Evolutionary conservation across 2,888 invertebrate species (phyloP).

Genomic region (Sturmia bella): DNA sequence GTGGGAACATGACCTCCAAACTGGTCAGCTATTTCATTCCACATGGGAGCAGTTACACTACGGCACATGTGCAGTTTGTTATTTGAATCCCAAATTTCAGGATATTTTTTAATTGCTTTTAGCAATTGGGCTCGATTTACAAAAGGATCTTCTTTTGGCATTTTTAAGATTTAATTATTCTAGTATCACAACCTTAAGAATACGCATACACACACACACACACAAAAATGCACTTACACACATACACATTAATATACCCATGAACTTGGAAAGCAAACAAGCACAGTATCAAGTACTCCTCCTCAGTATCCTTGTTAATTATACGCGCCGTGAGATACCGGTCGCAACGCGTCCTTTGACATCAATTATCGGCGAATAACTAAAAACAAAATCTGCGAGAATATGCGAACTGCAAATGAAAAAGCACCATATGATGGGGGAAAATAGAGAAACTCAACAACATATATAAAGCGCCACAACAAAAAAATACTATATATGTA

Average conservation of each 20-base stretch:
- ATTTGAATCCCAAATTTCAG: constrained; percentile 80
- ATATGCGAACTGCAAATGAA: constrained; percentile 81
- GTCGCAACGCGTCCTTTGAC: constrained; percentile 80
- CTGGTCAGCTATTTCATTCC: constrained; percentile 80
- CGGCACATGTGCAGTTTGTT: constrained; percentile 80
- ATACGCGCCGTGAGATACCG: constrained; percentile 72
- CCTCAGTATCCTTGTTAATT: constrained; percentile 69
- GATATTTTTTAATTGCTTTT: constrained; percentile 79
- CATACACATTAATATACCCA: constrained; percentile 22
- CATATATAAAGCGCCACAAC: constrained; percentile 77
- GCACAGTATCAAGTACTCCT: constrained; percentile 33
- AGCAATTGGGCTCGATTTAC: constrained; percentile 79
- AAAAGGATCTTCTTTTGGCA: constrained; percentile 80
- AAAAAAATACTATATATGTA: constrained; percentile 61
- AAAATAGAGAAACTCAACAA: constrained; percentile 80
- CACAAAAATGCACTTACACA: constrained; percentile 16
- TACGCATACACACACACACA: constrained; percentile 14
- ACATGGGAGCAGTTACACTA: constrained; percentile 80
- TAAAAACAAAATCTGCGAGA: constrained; percentile 80
- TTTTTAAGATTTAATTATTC: constrained; percentile 60
- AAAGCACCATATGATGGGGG: constrained; percentile 80
- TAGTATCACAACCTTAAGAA: constrained; percentile 58
- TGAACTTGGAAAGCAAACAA: constrained; percentile 28
- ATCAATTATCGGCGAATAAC: constrained; percentile 82
- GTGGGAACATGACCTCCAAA: constrained; percentile 80